Evolutionary conservation across 2,113 vertebrate species (phyloP), one percentile per base, ranked within the genome.

Genomic region (Neomonachus schauinslandi): DNA sequence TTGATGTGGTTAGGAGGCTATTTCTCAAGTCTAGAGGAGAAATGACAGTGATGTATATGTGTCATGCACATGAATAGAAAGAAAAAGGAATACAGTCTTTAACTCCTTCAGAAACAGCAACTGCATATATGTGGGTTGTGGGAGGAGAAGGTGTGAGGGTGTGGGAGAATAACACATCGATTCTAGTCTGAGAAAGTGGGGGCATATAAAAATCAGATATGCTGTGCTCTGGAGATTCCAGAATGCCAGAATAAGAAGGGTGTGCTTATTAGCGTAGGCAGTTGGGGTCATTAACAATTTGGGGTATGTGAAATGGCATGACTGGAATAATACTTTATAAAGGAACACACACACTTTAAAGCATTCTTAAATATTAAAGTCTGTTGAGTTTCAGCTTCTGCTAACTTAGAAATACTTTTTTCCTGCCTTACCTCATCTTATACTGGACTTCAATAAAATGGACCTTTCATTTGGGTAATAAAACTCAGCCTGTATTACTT

Each of bases 351-450:
- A 33, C 2, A 22, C 14, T 82, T 90, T 49, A 22, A 33, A 61
- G 74, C 33, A 77, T 81, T 85, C 21, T 53, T 80, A 87, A 89
- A 83, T 55, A 53, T 31, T 76, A 80, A 80, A 80, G 28, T 85
- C 31, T 82, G 53, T 24, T 71, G 65, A 51, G 28, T 71, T 89
- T 77, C 51, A 82, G 21, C 3, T 67, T 87, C 86, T 55, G 49
- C 16, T 87, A 74, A 95, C 57, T 57, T 87, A 92, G 79, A 86
- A 81, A 76, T 93, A 53, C 51, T 83, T 91, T 86, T 82, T 93
- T 53, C 18, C 51, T 92, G 22, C 5, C n/a, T 74, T 39, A 61
- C 63, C 24, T 95, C 84, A 83, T 92, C n/a, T 79, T 46, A 18
- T 59, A 46, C 53, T 79, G 31, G 55, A 83, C 72, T 95, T 97